A percentile compares a stretch with the other conserved stretches of the same genome.
Conservation (phyloP, 2,888 invertebrate genomes). For the Homarus gammarus region DNA sequence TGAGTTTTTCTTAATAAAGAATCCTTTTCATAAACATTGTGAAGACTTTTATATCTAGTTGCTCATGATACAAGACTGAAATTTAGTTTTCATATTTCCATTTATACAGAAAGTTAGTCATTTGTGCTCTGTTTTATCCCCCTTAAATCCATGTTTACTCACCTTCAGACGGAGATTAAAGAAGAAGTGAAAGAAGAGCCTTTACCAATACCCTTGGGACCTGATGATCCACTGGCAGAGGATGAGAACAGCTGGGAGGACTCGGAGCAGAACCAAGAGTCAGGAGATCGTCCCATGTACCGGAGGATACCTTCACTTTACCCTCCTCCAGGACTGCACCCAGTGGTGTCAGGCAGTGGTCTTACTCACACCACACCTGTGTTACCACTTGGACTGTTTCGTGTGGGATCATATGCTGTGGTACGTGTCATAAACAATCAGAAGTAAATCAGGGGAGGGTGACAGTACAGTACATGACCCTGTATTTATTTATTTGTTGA, state of each 20-base stretch:
- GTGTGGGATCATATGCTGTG: constrained; percentile 49
- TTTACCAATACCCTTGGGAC: constrained; percentile 27
- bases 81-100: too few relatives aligned
- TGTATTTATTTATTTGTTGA: too few relatives aligned
- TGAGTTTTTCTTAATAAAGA: too few relatives aligned
- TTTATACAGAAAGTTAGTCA: too few relatives aligned
- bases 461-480: too few relatives aligned
- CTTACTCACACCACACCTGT: constrained; percentile 30
- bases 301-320: neutral
- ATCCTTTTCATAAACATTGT: too few relatives aligned
- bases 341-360: constrained; percentile 37
- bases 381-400: constrained; percentile 59
- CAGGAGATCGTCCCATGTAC: constrained; percentile 13
- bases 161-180: constrained; percentile 62
- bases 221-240: constrained; percentile 43
- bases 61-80: too few relatives aligned
- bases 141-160: neutral
- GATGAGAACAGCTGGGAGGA: constrained; percentile 46
- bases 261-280: neutral
- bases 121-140: too few relatives aligned
- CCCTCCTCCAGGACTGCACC: constrained; percentile 53
- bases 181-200: constrained; percentile 64
- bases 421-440: too few relatives aligned
- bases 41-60: too few relatives aligned
- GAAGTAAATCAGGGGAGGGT: too few relatives aligned